Percentiles rank a stretch among this genome's conserved stretches.
Conservation (phyloP, 2,113 vertebrate species). For the Oxygymnocypris stewartii region DNA sequence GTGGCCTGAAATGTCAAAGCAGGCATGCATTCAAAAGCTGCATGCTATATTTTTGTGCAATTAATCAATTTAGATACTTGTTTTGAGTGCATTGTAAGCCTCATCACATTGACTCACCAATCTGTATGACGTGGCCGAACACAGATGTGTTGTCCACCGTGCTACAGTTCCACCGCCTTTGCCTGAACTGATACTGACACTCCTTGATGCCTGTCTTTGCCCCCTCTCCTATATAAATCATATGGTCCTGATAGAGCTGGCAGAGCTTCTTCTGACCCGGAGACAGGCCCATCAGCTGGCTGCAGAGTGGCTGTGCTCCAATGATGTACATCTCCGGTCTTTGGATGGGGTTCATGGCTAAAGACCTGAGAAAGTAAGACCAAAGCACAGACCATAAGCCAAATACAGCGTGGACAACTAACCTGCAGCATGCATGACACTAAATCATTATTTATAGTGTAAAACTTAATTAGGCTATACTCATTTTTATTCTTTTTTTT, state of each 20-base stretch:
- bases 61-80: background rate
- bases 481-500: too few relatives aligned
- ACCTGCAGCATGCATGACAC: background rate
- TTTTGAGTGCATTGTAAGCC: background rate
- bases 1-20: background rate
- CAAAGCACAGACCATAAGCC: background rate
- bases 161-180: constrained; percentile 97
- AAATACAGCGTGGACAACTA: background rate
- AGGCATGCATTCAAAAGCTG: background rate
- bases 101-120: constrained; percentile 73
- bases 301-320: constrained; percentile 96
- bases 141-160: constrained; percentile 93
- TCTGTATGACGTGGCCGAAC: constrained; percentile 95
- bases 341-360: constrained; percentile 94
- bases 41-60: background rate
- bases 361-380: constrained; percentile 78
- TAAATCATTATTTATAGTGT: background rate
- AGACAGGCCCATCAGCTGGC: constrained; percentile 94
- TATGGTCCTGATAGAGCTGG: constrained; percentile 98
- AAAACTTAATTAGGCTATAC: background rate
- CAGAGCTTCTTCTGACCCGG: constrained; percentile 95
- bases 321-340: constrained; percentile 99
- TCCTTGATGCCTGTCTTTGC: constrained; percentile 96
- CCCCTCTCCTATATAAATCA: constrained; percentile 94
- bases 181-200: constrained; percentile 94